phyloP scores from a whole-genome alignment of 2,113 vertebrate species.

The Pogonocichla stellata region DNA sequence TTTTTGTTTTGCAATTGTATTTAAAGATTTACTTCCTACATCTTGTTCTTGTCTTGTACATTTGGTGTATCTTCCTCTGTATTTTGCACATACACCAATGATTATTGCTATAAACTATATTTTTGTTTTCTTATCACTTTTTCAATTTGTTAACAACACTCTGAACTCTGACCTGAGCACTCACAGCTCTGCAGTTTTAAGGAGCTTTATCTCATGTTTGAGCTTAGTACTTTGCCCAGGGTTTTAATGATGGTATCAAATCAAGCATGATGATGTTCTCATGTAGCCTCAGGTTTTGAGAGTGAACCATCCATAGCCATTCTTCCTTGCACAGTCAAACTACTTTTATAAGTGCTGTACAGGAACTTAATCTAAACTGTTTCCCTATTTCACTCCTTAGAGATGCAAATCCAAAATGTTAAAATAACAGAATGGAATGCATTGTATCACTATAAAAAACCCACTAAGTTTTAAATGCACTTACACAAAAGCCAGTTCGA shows the following conservation, averaged over 20 bases:
- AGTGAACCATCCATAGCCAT: neutral
- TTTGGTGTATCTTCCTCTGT: neutral
- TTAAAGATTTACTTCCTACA: neutral
- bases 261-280: neutral
- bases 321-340: neutral
- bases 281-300: neutral
- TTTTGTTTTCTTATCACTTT: neutral
- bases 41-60: neutral
- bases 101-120: neutral
- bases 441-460: neutral
- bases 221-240: neutral
- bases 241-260: neutral
- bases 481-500: neutral
- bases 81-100: neutral
- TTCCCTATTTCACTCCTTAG: neutral
- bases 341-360: neutral
- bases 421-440: neutral
- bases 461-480: neutral
- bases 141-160: neutral
- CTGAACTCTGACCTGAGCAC: neutral
- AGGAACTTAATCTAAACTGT: neutral
- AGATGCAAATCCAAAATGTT: neutral
- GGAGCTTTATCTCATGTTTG: neutral
- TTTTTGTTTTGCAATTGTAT: neutral
- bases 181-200: neutral